phyloP scores from a whole-genome alignment of 2,888 invertebrate species.

The Zygogramma bicolorata region DNA sequence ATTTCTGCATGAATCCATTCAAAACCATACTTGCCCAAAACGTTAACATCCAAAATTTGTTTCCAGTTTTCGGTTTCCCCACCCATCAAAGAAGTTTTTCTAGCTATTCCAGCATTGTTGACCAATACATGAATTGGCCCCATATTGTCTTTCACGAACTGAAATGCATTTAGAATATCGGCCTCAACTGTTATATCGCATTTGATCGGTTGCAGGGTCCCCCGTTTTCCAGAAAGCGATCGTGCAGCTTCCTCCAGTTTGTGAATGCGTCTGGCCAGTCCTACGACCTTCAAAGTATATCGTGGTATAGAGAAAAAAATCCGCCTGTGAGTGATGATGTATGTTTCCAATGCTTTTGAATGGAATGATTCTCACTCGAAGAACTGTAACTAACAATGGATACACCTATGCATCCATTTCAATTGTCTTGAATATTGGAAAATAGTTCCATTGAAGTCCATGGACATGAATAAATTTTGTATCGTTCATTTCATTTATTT shows the following conservation, averaged over 20 bases:
- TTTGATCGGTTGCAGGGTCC: slow-evolving; percentile 57
- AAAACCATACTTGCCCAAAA: slow-evolving; percentile 28
- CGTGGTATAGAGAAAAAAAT: too few relatives aligned
- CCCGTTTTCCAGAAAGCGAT: slow-evolving; percentile 42
- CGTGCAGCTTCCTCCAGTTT: slow-evolving; percentile 39
- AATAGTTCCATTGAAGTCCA: too few relatives aligned
- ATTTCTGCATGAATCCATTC: background rate
- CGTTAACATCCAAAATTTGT: slow-evolving; percentile 47
- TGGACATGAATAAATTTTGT: too few relatives aligned
- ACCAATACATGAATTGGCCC: slow-evolving; percentile 61
- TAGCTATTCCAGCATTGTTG: slow-evolving; percentile 38
- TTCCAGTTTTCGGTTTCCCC: slow-evolving; percentile 42
- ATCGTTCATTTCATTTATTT: too few relatives aligned
- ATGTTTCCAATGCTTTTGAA: too few relatives aligned
- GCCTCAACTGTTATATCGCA: slow-evolving; percentile 60
- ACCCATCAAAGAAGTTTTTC: background rate
- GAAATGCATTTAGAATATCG: slow-evolving; percentile 57
- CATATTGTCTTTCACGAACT: slow-evolving; percentile 56
- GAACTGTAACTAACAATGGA: background rate
- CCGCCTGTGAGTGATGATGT: too few relatives aligned
- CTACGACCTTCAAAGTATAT: slow-evolving; percentile 47
- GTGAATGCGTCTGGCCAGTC: slow-evolving; percentile 46
- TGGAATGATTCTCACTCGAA: too few relatives aligned
- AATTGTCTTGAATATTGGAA: too few relatives aligned
- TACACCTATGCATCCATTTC: too few relatives aligned